A percentile compares a stretch with the other conserved stretches of the same genome.
Evolutionary conservation across 2,888 invertebrate genomes (phyloP).

Genomic region (Oeneis ivallda): DNA sequence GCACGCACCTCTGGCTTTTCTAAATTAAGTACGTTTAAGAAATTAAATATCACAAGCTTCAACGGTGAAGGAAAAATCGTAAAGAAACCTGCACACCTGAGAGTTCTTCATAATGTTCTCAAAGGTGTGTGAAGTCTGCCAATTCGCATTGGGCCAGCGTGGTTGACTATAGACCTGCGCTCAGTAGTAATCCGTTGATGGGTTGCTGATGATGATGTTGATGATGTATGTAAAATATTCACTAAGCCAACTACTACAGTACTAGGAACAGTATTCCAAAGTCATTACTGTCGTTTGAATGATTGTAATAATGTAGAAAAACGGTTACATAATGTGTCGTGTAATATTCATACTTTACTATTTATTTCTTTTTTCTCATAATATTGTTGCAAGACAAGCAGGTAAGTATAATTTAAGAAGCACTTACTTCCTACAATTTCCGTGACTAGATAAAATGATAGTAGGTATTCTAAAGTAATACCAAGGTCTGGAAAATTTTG

Average conservation of each 20-base stretch:
- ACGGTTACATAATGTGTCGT: not conserved
- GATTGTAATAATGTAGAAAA: not conserved
- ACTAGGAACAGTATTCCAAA: not conserved
- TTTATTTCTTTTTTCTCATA: not conserved
- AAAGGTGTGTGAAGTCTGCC: too few species aligned
- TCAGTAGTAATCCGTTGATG: too few species aligned
- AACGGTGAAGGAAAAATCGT: too few species aligned
- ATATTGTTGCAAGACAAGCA: not conserved
- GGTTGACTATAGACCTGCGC: too few species aligned
- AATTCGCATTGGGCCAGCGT: too few species aligned
- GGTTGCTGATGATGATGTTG: too few species aligned
- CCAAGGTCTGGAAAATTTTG: not conserved
- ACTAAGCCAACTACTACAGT: not conserved
- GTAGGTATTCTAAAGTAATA: not conserved
- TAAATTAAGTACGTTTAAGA: too few species aligned
- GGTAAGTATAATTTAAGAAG: conserved; percentile 9
- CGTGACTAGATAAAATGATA: conserved; percentile 1
- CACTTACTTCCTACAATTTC: conserved; percentile 4
- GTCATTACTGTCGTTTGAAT: not conserved
- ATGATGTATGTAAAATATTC: too few species aligned
- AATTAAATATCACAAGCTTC: too few species aligned
- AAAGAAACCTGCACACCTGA: too few species aligned
- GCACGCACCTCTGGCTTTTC: too few species aligned
- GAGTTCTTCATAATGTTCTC: too few species aligned
- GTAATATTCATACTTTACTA: not conserved